Percentiles rank a stretch among this genome's conserved stretches.
These are phyloP conservation scores for Chlorocebus sabaeus DNA, from an alignment of 2,113 vertebrate genomes.

Conservation along the genomic window DNA sequence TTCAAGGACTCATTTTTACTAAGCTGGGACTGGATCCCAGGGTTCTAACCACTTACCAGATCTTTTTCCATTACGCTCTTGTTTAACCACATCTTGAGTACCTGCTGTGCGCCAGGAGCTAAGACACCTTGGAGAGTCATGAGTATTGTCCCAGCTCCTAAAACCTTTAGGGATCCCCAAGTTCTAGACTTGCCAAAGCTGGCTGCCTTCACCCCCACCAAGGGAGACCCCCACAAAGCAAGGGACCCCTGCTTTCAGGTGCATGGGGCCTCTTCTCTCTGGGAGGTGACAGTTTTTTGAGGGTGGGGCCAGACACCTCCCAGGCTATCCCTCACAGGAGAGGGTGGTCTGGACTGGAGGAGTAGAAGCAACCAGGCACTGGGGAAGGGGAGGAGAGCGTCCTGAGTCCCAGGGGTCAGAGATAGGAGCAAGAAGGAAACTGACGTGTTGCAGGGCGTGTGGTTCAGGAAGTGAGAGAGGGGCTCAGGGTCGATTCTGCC, in stretches of 20 bases:
- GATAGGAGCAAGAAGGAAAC: neutral
- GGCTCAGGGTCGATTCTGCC: neutral
- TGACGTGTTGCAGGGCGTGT: neutral
- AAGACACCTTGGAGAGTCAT: neutral
- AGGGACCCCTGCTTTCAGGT: neutral
- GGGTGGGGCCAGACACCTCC: neutral
- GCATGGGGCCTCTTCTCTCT: neutral
- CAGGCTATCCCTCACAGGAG: neutral
- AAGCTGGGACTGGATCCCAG: neutral
- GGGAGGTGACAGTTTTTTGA: neutral
- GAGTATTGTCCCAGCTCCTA: neutral
- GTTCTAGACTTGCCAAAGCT: neutral
- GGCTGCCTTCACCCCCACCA: neutral
- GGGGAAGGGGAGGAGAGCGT: neutral
- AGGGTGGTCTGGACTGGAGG: neutral
- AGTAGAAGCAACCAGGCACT: neutral
- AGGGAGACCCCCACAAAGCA: neutral
- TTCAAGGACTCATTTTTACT: neutral
- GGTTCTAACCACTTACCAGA: neutral
- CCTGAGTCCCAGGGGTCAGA: neutral
- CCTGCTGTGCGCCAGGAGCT: neutral
- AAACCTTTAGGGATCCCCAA: neutral
- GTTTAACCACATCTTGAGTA: neutral
- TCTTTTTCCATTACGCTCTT: neutral
- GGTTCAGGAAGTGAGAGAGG: constrained; percentile 41